Percentiles rank a stretch among this genome's conserved stretches.
phyloP scores from a whole-genome alignment of 2,888 invertebrate species.

The Eubasilissa splendida region DNA sequence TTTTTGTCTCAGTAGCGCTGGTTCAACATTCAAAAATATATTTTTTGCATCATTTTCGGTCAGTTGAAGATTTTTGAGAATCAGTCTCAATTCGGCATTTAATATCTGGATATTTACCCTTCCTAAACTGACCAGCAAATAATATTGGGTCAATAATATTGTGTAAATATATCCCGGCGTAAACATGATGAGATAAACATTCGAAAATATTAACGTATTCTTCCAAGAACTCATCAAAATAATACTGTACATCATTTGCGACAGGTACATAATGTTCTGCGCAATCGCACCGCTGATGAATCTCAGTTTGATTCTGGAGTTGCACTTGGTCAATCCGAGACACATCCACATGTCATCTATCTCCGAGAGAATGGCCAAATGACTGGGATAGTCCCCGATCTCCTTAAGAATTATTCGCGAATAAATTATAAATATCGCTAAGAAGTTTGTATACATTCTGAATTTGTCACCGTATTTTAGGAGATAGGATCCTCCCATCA shows the following conservation, averaged over 20 bases:
- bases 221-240: background rate
- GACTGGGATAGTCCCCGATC: background rate
- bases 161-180: background rate
- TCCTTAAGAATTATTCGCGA: background rate
- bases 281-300: background rate
- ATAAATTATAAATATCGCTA: background rate
- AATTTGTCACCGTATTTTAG: background rate
- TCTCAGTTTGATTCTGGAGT: background rate
- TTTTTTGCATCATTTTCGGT: background rate
- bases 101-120: no score
- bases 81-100: constrained; percentile 8
- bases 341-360: background rate
- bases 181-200: background rate
- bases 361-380: background rate
- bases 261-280: background rate
- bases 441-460: background rate
- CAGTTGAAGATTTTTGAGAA: background rate
- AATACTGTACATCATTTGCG: background rate
- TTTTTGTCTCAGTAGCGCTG: background rate
- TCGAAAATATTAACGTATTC: background rate
- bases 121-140: background rate
- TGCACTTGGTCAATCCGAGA: background rate
- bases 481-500: background rate
- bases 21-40: background rate
- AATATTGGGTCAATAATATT: background rate